Evolutionary conservation across 1,140 invertebrate genomes (phyloP).

Genomic region (Acromyrmex charruanus): DNA sequence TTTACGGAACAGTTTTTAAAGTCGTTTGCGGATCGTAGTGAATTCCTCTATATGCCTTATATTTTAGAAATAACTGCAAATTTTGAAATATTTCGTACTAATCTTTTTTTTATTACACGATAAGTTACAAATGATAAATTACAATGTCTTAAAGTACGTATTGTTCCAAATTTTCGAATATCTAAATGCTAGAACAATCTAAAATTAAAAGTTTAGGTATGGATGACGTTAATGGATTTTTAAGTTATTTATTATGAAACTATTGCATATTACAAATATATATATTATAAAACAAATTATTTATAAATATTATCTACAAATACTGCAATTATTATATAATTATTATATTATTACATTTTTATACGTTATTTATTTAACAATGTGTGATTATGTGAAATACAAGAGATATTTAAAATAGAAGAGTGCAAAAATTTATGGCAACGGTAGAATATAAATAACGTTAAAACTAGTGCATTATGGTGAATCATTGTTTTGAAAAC

Average conservation of each 20-base stretch:
- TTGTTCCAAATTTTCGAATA: background rate
- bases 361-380: background rate
- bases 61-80: background rate
- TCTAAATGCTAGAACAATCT: background rate
- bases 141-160: background rate
- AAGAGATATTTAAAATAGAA: background rate
- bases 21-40: constrained; percentile 45
- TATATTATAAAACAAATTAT: background rate
- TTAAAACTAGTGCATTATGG: constrained; percentile 14
- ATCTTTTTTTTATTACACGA: background rate
- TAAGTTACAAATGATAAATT: constrained; percentile 13
- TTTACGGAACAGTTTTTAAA: constrained; percentile 63
- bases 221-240: background rate
- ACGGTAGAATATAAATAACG: background rate
- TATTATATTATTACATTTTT: background rate
- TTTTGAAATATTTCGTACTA: background rate
- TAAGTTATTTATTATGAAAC: background rate
- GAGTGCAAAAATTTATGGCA: background rate
- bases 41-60: background rate
- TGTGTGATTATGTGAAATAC: background rate
- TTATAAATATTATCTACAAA: background rate
- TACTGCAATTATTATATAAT: background rate
- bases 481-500: constrained; percentile 27
- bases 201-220: background rate
- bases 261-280: background rate